These are phyloP conservation scores for Enteromius treurensis DNA, from an alignment of 2,797 vertebrate genomes.

Conservation along the genomic window DNA sequence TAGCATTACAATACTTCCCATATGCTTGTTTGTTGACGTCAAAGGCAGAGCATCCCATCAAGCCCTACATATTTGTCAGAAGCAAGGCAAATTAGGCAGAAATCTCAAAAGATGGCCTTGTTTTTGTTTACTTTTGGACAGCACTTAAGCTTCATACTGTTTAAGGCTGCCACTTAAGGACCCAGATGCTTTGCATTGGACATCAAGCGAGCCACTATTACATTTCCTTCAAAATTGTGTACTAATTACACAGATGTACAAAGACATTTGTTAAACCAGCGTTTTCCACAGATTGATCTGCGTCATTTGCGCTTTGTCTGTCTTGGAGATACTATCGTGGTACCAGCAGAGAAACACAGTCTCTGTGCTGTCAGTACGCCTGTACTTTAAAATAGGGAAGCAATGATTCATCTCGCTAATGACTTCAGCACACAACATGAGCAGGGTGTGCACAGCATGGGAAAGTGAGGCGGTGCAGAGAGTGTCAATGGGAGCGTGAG, in stretches of 20 bases:
- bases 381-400: conserved; percentile 55
- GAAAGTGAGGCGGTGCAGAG: conserved; percentile 44
- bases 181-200: neutral
- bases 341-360: conserved; percentile 30
- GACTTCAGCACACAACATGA: conserved; percentile 46
- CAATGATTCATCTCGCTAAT: conserved; percentile 57
- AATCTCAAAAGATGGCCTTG: conserved; percentile 1
- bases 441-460: conserved; percentile 44
- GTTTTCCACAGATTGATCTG: neutral
- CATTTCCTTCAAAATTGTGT: neutral
- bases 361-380: conserved; percentile 39
- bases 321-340: conserved; percentile 4
- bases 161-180: neutral
- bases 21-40: neutral
- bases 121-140: conserved; percentile 21
- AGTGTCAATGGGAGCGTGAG: conserved; percentile 60
- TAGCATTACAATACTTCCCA: neutral
- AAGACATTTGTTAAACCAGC: neutral
- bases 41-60: neutral
- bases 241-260: neutral
- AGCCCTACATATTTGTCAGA: neutral
- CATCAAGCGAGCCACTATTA: neutral
- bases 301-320: conserved; percentile 19
- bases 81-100: neutral
- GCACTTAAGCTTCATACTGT: neutral